Conservation (phyloP, 2,797 vertebrate genomes). For the Tolypeutes matacus region DNA sequence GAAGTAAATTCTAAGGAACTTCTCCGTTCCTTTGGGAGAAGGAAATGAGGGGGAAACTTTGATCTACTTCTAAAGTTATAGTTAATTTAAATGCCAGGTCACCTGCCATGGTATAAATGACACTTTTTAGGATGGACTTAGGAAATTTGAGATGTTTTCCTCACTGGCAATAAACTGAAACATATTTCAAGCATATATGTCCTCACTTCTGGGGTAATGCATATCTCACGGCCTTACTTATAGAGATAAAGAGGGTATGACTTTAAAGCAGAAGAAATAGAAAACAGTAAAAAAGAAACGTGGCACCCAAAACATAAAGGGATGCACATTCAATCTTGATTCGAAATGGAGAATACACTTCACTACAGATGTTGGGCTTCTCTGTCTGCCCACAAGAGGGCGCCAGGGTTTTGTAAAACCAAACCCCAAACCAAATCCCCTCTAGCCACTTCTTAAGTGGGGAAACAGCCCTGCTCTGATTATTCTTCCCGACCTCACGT, state of each 20-base stretch:
- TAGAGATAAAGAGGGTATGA: not conserved
- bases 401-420: conserved; percentile 40
- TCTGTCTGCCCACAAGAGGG: conserved; percentile 14
- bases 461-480: not conserved
- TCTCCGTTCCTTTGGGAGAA: not conserved
- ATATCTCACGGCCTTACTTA: not conserved
- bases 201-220: not conserved
- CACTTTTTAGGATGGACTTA: conserved; percentile 1
- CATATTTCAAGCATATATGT: not conserved
- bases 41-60: not conserved
- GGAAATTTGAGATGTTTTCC: not conserved
- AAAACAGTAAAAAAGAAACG: not conserved
- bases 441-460: not conserved
- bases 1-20: not conserved
- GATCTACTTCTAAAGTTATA: not conserved
- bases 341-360: not conserved
- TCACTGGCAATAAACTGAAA: not conserved
- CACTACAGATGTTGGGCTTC: not conserved
- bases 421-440: not conserved
- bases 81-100: not conserved
- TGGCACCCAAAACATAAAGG: not conserved
- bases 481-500: not conserved
- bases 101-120: not conserved
- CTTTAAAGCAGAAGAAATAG: not conserved
- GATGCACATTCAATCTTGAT: not conserved